Percentiles rank a stretch among this genome's conserved stretches.
Conservation (phyloP, 2,797 vertebrate genomes). For the Aeoliscus strigatus region DNA sequence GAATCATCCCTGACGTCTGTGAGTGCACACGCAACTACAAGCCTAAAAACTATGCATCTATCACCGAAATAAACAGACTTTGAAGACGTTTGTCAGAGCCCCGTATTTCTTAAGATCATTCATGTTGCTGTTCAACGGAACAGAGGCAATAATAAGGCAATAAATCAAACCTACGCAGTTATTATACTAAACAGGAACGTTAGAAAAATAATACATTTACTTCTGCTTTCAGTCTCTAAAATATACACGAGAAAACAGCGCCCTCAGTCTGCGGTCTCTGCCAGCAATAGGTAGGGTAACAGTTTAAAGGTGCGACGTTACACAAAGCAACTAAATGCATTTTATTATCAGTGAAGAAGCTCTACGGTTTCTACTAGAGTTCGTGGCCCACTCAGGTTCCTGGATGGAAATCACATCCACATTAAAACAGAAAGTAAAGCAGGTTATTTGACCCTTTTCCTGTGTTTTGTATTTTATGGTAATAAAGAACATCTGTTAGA, state of each 20-base stretch:
- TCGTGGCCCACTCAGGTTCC: constrained; percentile 56
- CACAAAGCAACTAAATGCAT: constrained; percentile 39
- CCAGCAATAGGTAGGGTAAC: constrained; percentile 40
- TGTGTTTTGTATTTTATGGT: constrained; percentile 57
- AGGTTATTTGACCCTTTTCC: constrained; percentile 49
- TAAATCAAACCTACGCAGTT: constrained; percentile 51
- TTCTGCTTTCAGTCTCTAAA: constrained; percentile 42
- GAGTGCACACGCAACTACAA: constrained; percentile 17
- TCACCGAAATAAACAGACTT: constrained; percentile 20
- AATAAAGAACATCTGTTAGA: constrained; percentile 45
- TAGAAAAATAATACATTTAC: constrained; percentile 61
- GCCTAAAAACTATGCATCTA: constrained; percentile 8
- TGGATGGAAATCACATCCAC: constrained; percentile 53
- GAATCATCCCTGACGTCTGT: constrained; percentile 26
- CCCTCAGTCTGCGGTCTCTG: constrained; percentile 20
- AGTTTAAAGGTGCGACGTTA: constrained; percentile 57
- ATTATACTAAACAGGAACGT: constrained; percentile 48
- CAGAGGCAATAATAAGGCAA: constrained; percentile 57
- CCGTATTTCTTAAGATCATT: constrained; percentile 17
- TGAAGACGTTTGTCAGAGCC: constrained; percentile 26
- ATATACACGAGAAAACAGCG: constrained; percentile 19
- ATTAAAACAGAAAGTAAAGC: constrained; percentile 47
- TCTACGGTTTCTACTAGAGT: constrained; percentile 62
- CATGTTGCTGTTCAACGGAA: constrained; percentile 33
- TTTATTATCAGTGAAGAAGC: constrained; percentile 50